Evolutionary conservation across 2,797 vertebrate species (phyloP), one percentile per base, ranked within the genome.

Genomic region (Benthosema pterotum): DNA sequence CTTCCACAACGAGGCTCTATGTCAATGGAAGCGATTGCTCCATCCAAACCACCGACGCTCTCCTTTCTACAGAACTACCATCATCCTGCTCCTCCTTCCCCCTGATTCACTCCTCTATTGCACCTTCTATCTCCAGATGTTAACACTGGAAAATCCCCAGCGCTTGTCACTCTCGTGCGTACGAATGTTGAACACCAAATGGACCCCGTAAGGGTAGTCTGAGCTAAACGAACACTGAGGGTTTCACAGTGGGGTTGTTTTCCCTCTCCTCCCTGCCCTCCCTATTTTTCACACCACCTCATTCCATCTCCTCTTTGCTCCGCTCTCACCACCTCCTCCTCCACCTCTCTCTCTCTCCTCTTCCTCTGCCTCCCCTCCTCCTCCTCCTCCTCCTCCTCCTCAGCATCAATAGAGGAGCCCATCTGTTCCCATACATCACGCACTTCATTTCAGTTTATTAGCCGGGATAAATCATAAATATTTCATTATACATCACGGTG

Each of bases 381-480:
- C 78, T 65, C 69, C 82, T 79, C 73, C 79, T 74, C 79, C 77
- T 74, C 60, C 42, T 80, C 78, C 80, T 80, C 78, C 80, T 80
- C 80, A 14, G 90, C 90, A 85, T 93, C 89, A 92, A 92, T 87
- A 93, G 90, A 89, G 93, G 88, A 90, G 88, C 94, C 93, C 92
- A 95, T 95, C 95, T 96, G 95, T 93, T 95, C 91, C 67, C 94
- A 94, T 93, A 91, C 91, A 93, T 95, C 94, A 95, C 88, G 80
- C 92, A 92, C 95, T 95, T 95, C 94, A 94, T 93, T 94, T 94
- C 89, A 88, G 94, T 96, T 95, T 95, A 95, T 95, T 95, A 96
- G 94, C 94, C 89, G 94, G 94, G 94, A 95, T 96, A 95, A 97
- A 95, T 95, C 96, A 96, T 95, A 94, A 95, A 94, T 94, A 95